Percentiles rank a stretch among this genome's conserved stretches.
Evolutionary conservation across 2,113 vertebrate genomes (phyloP).

Genomic region (Silurus glanis): DNA sequence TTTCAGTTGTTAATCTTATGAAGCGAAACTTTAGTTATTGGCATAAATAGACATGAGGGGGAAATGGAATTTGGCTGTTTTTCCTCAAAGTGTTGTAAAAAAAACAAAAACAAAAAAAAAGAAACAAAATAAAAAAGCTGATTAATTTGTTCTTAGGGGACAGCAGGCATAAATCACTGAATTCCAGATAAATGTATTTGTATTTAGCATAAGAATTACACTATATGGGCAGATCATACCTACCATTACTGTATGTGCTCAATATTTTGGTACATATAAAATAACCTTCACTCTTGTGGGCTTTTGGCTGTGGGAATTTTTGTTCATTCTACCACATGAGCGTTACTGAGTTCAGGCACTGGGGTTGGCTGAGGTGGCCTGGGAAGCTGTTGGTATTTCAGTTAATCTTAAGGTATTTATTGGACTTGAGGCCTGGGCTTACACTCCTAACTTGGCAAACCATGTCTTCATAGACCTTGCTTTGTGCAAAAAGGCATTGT

Average conservation of each 20-base stretch:
- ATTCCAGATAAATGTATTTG: not conserved
- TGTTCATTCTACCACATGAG: not conserved
- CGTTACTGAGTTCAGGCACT: not conserved
- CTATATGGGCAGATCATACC: not conserved
- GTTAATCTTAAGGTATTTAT: not conserved
- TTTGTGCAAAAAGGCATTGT: not conserved
- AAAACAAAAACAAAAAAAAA: not conserved
- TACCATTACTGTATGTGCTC: not conserved
- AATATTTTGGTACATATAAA: not conserved
- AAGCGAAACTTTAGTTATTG: not conserved
- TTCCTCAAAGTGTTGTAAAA: not conserved
- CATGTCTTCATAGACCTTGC: not conserved
- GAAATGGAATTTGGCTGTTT: constrained; percentile 22
- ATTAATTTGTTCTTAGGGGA: not conserved
- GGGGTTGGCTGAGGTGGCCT: not conserved
- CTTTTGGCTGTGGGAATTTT: not conserved
- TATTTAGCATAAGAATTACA: not conserved
- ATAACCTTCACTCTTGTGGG: not conserved
- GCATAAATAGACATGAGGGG: not conserved
- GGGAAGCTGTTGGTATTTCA: not conserved
- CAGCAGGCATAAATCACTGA: not conserved
- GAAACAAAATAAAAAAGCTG: not conserved
- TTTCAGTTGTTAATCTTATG: not conserved
- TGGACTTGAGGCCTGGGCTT: not conserved
- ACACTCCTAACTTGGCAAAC: not conserved